Evolutionary conservation across 2,113 vertebrate genomes (phyloP).

Genomic region (Strigops habroptila): DNA sequence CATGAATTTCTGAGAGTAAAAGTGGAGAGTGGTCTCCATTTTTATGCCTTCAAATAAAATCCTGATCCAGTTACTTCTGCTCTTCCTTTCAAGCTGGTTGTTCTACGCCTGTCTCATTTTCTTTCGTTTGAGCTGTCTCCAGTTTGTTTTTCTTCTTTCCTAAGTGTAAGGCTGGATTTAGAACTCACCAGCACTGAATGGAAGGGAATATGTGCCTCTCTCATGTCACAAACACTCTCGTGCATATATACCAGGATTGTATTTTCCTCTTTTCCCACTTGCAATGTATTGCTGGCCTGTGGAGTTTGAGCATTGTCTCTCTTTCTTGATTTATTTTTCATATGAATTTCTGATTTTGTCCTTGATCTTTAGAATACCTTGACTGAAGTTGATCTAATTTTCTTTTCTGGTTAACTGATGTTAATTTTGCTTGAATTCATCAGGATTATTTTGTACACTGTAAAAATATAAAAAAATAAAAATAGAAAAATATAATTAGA

Average conservation of each 20-base stretch:
- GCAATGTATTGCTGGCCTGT: not conserved
- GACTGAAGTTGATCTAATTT: not conserved
- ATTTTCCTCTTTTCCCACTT: not conserved
- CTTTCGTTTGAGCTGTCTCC: not conserved
- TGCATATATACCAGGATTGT: not conserved
- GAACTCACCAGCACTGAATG: not conserved
- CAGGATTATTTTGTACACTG: not conserved
- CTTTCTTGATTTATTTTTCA: not conserved
- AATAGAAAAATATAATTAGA: not conserved
- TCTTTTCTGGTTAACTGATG: not conserved
- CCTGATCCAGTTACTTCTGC: not conserved
- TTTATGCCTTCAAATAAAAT: not conserved
- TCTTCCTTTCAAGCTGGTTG: not conserved
- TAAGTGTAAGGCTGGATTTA: not conserved
- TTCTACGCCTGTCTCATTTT: not conserved
- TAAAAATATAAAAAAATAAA: not conserved
- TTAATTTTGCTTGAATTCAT: not conserved
- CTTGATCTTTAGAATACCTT: not conserved
- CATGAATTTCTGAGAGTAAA: not conserved
- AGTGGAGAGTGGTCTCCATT: not conserved
- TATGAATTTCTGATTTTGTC: not conserved
- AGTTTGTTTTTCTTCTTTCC: not conserved
- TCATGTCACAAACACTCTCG: not conserved
- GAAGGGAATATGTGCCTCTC: not conserved
- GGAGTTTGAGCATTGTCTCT: not conserved